phyloP scores from a whole-genome alignment of 2,888 invertebrate genomes.

The Tiliacea citrago region DNA sequence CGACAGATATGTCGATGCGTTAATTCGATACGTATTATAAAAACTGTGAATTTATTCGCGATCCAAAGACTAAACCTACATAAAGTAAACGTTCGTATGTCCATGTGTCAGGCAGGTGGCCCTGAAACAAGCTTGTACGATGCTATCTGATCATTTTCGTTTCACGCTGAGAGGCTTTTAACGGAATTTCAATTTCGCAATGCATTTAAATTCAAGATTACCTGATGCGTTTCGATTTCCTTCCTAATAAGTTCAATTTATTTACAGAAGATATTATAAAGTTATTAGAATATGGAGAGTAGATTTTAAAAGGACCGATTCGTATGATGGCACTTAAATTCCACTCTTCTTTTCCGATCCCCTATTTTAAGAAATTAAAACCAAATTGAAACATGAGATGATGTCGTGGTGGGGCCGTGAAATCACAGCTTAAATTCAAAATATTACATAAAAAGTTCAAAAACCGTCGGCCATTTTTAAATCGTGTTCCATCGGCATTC shows the following conservation, averaged over 20 bases:
- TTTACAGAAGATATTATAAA: slow-evolving; percentile 77
- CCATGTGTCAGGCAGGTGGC: slow-evolving; percentile 84
- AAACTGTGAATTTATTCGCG: slow-evolving; percentile 85
- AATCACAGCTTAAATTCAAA: slow-evolving; percentile 66
- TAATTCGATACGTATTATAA: slow-evolving; percentile 85
- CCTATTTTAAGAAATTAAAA: slow-evolving; percentile 68
- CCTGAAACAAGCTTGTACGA: slow-evolving; percentile 78
- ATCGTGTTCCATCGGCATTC: slow-evolving; percentile 81
- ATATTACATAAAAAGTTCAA: slow-evolving; percentile 56
- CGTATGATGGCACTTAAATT: slow-evolving; percentile 64
- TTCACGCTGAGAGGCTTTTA: slow-evolving; percentile 83
- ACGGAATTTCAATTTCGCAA: slow-evolving; percentile 77
- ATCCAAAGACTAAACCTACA: slow-evolving; percentile 76
- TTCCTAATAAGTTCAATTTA: slow-evolving; percentile 71
- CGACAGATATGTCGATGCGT: slow-evolving; percentile 71
- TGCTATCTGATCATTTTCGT: slow-evolving; percentile 78
- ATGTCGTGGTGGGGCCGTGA: slow-evolving; percentile 67
- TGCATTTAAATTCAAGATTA: slow-evolving; percentile 84
- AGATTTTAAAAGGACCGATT: slow-evolving; percentile 59
- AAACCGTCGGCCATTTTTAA: slow-evolving; percentile 83
- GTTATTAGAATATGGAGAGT: slow-evolving; percentile 72
- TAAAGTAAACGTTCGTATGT: slow-evolving; percentile 83
- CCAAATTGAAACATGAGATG: slow-evolving; percentile 73
- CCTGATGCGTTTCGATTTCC: slow-evolving; percentile 67
- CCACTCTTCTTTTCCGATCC: slow-evolving; percentile 60